Percentiles rank a stretch among this genome's conserved stretches.
Evolutionary conservation across 2,888 invertebrate genomes (phyloP).

Genomic region (Meganola albula): DNA sequence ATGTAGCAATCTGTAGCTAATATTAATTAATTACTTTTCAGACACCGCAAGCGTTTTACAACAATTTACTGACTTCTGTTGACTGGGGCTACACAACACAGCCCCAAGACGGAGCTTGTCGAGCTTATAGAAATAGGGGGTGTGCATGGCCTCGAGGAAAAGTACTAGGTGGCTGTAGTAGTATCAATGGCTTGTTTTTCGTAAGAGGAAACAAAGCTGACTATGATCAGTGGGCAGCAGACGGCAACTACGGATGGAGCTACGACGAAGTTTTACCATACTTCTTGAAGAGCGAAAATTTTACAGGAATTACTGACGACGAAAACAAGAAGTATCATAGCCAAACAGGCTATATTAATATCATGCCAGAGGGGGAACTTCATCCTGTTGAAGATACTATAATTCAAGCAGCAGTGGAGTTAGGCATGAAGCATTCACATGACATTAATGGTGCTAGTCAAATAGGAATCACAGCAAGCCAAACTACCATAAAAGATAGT

Average conservation of each 20-base stretch:
- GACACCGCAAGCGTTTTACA: slow-evolving; percentile 41
- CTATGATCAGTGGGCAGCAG: slow-evolving; percentile 73
- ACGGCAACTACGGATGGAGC: slow-evolving; percentile 82
- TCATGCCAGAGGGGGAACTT: slow-evolving; percentile 74
- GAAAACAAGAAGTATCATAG: slow-evolving; percentile 77
- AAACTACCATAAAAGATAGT: slow-evolving; percentile 83
- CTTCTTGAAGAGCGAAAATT: slow-evolving; percentile 78
- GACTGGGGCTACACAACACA: slow-evolving; percentile 78
- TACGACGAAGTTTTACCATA: slow-evolving; percentile 81
- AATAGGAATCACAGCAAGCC: slow-evolving; percentile 81
- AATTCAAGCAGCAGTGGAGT: slow-evolving; percentile 78
- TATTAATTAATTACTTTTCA: too few relatives aligned
- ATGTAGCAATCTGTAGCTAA: too few relatives aligned
- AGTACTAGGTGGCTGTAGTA: slow-evolving; percentile 79
- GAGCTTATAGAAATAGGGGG: slow-evolving; percentile 45
- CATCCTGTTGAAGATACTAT: slow-evolving; percentile 74
- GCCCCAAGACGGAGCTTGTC: slow-evolving; percentile 53
- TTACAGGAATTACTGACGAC: slow-evolving; percentile 22
- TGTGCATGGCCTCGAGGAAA: slow-evolving; percentile 82
- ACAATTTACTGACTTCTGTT: slow-evolving; percentile 37
- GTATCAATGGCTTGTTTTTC: slow-evolving; percentile 80
- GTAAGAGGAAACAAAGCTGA: slow-evolving; percentile 75
- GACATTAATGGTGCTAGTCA: slow-evolving; percentile 82
- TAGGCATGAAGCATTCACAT: slow-evolving; percentile 76
- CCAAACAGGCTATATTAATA: slow-evolving; percentile 77